Base-by-base conservation (phyloP, 2,113 vertebrate species). In the Pleuronectes platessa region DNA sequence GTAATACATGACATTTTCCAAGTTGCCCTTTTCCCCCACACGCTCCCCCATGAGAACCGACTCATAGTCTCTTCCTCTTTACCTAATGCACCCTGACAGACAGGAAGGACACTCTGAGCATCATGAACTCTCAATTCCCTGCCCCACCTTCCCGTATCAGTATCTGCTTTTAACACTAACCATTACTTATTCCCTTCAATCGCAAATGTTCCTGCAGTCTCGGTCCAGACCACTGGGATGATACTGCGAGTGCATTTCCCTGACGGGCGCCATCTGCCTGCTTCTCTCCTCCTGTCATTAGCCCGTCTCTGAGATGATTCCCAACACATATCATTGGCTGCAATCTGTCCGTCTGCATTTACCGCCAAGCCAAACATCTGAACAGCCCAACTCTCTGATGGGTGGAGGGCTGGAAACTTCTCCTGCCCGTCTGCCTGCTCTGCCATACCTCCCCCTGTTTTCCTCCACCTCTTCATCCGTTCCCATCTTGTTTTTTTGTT, bases 301-400 rank as follows among this genome's bases (percentile, higher is more conserved):
- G 90, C 89, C 63, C 88, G 82, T 91, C 91, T 90, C 82, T 75
- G 86, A 88, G 79, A 90, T 90, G 88, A 91, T 92, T 92, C 90
- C 92, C 90, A 92, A 92, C 92, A 92, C 93, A 93, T 92, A 92
- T 93, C 91, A 89, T 83, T 87, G 91, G 83, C 90, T 83, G 85
- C 94, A 94, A 94, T 93, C 93, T 94, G 94, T 91, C 91, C 88
- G 82, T 92, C 90, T 90, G 84, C 79, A 69, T 86, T 85, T 76
- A 84, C 78, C 78, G 86, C 93, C 94, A 93, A 92, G n/a, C 79
- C 85, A 91, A 92, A 93, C 90, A 93, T 94, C 92, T 90, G 90
- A 92, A 79, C 90, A 86, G 85, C 77, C 45, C 62, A 82, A 83
- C 82, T 88, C 90, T 90, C 88, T 88, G 86, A 91, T 85, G 89